Percentiles rank a stretch among this genome's conserved stretches.
Conservation (phyloP, 2,113 vertebrate species). For the Acanthisitta chloris region DNA sequence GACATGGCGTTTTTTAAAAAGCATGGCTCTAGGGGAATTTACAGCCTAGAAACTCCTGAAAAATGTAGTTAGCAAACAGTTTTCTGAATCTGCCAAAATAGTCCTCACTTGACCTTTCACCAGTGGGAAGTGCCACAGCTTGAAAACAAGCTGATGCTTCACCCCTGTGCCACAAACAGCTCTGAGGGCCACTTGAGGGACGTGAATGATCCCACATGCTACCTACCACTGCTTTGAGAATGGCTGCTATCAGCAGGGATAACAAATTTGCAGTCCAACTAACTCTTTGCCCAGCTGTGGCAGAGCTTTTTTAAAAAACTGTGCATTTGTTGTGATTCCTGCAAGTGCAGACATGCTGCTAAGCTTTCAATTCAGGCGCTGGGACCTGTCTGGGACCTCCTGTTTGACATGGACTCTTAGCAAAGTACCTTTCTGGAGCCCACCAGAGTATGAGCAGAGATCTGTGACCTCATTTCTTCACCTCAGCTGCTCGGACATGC, state of each 20-base stretch:
- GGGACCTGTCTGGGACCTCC: neutral
- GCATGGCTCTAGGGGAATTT: accelerated
- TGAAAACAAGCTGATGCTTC: neutral
- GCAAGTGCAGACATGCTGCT: neutral
- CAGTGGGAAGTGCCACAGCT: neutral
- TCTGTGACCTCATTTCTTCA: neutral
- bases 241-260: accelerated
- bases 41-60: neutral
- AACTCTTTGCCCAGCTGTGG: neutral
- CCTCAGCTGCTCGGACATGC: neutral
- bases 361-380: neutral
- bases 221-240: neutral
- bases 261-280: neutral
- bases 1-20: neutral
- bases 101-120: neutral
- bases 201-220: neutral
- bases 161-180: neutral
- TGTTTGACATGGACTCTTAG: neutral
- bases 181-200: neutral
- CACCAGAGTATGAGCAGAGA: neutral
- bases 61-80: neutral
- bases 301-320: neutral
- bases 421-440: neutral
- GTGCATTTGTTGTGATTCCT: neutral
- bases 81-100: neutral